Evolutionary conservation across 2,888 invertebrate genomes (phyloP).

Genomic region (Melolontha melolontha): DNA sequence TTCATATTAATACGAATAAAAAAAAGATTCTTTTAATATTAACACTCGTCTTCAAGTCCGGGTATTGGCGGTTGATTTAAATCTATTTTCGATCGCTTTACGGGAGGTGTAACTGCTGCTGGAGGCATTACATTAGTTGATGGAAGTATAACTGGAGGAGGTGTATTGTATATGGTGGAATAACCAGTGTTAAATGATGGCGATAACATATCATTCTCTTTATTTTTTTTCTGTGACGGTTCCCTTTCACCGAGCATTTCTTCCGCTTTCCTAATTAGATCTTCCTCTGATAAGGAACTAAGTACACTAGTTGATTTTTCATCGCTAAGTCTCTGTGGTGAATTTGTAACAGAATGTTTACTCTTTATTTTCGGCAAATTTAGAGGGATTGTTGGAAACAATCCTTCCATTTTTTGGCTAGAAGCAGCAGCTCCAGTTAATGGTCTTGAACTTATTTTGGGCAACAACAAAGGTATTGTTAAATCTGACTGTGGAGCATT

Average conservation of each 20-base stretch:
- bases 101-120: conserved; percentile 41
- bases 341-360: conserved; percentile 44
- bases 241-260: conserved; percentile 69
- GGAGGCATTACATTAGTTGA: conserved; percentile 40
- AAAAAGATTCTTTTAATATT: conserved; percentile 18
- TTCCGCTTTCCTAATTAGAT: conserved; percentile 70
- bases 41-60: conserved; percentile 59
- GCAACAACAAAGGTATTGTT: conserved; percentile 64
- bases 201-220: conserved; percentile 27
- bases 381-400: conserved; percentile 60
- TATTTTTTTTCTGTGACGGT: conserved; percentile 41
- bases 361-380: conserved; percentile 59
- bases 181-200: conserved; percentile 51
- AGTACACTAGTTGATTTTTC: conserved; percentile 61
- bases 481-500: conserved; percentile 54
- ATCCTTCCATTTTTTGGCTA: conserved; percentile 36
- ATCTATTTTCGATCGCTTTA: conserved; percentile 57
- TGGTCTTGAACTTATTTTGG: conserved; percentile 58
- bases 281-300: conserved; percentile 69
- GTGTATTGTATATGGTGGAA: conserved; percentile 64
- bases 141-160: conserved; percentile 60
- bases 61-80: conserved; percentile 61
- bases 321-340: conserved; percentile 44
- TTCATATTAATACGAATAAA: conserved; percentile 29
- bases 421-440: conserved; percentile 41